Evolutionary conservation across 1,140 invertebrate genomes (phyloP), one percentile per base, ranked within the genome.

Genomic region (Zaprionus africanus): DNA sequence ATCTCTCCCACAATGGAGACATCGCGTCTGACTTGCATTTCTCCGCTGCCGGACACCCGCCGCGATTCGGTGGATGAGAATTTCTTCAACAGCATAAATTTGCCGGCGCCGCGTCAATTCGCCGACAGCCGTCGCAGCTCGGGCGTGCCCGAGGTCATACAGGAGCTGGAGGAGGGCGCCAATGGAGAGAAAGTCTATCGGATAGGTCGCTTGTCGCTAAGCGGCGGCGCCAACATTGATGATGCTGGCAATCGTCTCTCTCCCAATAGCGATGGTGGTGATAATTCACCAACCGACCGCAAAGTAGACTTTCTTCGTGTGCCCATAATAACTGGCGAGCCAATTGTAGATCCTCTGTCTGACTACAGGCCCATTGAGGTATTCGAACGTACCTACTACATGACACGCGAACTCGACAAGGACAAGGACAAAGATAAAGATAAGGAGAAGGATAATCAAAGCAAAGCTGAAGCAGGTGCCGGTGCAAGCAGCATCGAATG

Each of bases 91-190:
- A 78, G 87, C 56, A 87, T 93, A 19, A 93, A 78, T 77, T 64
- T 93, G 15, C 96, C 96, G 1, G 96, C 96, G 28, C 96, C 96
- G 13, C 95, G 95, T 43, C 96, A 96, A 81, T 97, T 97, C 91
- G 96, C 96, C 5, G 96, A 96, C 73, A 94, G 96, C 79, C 94
- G 96, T 58, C 94, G 95, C 28, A 96, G 95, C 51, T 95, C 95
- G 1, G 95, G 95, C 56, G 94, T 95, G 12, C 94, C 94, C 19
- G 95, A 95, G 76, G 91, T 91, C 26, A 93, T 93, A 51, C 79
- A 92, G 61, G 92, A 93, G 70, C 69, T 91, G 17, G 92, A 93
- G 62, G 92, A 92, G 59, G 78, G 81, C 11, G 73, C 78, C 5
- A 82, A 79, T 34, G 86, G 86, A 4, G 84, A 92, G 65, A 85